Conservation (phyloP, 2,888 invertebrate genomes). For the Priapulus caudatus region DNA sequence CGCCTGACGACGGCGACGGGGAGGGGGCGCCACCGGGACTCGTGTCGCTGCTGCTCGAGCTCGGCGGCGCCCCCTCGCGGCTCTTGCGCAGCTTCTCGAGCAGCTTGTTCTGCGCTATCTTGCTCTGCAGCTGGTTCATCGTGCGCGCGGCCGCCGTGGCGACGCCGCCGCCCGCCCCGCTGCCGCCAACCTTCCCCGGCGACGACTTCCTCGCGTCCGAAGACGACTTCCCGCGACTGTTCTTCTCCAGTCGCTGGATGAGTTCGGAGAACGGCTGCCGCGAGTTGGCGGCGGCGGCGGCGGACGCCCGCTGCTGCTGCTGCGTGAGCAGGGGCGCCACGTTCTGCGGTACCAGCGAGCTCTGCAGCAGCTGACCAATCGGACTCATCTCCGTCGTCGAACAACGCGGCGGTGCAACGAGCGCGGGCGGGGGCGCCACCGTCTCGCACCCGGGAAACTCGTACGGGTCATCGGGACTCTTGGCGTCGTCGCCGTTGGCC, state of each 20-base stretch:
- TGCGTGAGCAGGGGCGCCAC: neutral
- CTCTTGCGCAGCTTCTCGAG: conserved; percentile 36
- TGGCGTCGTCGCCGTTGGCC: conserved; percentile 22
- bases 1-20: neutral
- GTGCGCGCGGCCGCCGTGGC: conserved; percentile 24
- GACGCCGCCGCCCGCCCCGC: neutral
- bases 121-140: conserved; percentile 38
- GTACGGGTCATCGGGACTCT: conserved; percentile 40
- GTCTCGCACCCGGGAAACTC: conserved; percentile 40
- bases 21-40: conserved; percentile 15
- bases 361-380: neutral
- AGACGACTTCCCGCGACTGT: neutral
- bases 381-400: neutral
- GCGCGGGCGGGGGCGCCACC: too few species aligned
- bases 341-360: too few species aligned
- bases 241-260: neutral
- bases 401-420: too few species aligned
- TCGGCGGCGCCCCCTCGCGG: conserved; percentile 15
- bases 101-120: conserved; percentile 39
- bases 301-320: neutral
- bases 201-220: neutral
- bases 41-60: conserved; percentile 10
- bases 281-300: neutral
- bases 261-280: neutral
- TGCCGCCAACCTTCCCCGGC: too few species aligned